phyloP scores from a whole-genome alignment of 1,140 invertebrate species.

The Lineus longissimus region DNA sequence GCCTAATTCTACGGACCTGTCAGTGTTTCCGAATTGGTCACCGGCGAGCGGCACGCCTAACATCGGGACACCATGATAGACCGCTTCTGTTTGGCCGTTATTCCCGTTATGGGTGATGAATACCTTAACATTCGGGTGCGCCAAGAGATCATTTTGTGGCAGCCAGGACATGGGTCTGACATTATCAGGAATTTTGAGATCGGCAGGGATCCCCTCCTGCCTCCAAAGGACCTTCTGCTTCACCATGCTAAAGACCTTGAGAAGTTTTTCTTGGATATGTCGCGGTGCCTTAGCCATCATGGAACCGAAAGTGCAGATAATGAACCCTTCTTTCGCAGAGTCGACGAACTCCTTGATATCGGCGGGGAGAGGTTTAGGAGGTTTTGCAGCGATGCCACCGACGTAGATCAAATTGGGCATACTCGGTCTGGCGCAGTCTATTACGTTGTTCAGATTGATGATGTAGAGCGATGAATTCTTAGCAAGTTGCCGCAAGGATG shows the following conservation, averaged over 20 bases:
- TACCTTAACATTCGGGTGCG: slow-evolving; percentile 3
- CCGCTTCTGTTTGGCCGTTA: slow-evolving; percentile 1
- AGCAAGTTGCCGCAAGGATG: background rate
- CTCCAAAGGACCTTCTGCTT: background rate
- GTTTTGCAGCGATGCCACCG: background rate
- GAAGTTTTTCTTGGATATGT: background rate
- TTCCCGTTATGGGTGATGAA: slow-evolving; percentile 1
- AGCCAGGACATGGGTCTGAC: background rate
- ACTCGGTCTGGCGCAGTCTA: background rate
- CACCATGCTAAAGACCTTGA: background rate
- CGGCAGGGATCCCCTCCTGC: background rate
- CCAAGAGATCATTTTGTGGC: slow-evolving; percentile 4
- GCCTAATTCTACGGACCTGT: background rate
- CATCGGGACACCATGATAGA: slow-evolving; percentile 6
- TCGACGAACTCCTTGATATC: background rate
- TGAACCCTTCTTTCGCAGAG: background rate
- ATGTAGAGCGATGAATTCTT: background rate
- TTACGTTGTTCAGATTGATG: background rate
- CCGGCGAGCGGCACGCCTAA: background rate
- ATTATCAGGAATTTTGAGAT: background rate
- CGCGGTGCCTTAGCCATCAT: background rate
- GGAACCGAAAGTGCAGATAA: background rate
- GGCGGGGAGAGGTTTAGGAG: background rate
- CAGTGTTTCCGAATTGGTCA: slow-evolving; percentile 9
- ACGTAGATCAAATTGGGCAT: slow-evolving; percentile 1